These are phyloP conservation scores for Phallusia fumigata DNA, from an alignment of 23 tunicate species.

Conservation along the genomic window DNA sequence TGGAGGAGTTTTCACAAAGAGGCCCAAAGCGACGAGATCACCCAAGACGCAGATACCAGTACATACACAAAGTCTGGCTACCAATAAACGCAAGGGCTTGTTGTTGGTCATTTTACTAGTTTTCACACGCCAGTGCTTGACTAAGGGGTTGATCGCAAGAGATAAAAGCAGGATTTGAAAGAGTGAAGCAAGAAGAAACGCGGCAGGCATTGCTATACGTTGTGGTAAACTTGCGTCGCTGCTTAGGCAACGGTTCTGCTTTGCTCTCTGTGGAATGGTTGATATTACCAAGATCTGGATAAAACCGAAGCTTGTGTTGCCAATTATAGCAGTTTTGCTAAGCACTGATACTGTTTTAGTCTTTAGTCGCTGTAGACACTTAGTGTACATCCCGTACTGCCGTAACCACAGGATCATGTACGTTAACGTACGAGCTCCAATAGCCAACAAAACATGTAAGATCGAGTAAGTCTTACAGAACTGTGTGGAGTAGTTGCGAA, in stretches of 20 bases:
- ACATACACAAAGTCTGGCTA: background rate
- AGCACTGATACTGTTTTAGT: background rate
- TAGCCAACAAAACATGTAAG: background rate
- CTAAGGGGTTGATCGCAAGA: background rate
- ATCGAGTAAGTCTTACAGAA: background rate
- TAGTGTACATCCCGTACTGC: background rate
- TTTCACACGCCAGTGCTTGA: background rate
- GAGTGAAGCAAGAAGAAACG: background rate
- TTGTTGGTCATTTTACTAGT: background rate
- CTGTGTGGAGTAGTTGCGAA: background rate
- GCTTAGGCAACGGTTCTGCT: background rate
- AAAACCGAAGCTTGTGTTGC: background rate
- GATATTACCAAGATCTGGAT: slow-evolving; percentile 4
- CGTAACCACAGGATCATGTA: background rate
- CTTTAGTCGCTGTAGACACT: background rate
- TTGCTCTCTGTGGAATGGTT: background rate
- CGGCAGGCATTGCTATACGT: background rate
- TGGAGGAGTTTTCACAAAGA: background rate
- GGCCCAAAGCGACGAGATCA: background rate
- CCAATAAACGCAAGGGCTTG: background rate
- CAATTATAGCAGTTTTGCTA: background rate
- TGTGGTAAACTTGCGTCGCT: background rate
- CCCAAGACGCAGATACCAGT: background rate
- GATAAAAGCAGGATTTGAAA: background rate
- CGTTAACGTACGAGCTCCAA: background rate